Base-by-base conservation (phyloP, 2,888 invertebrate genomes). In the Stenchaetothrips biformis region DNA sequence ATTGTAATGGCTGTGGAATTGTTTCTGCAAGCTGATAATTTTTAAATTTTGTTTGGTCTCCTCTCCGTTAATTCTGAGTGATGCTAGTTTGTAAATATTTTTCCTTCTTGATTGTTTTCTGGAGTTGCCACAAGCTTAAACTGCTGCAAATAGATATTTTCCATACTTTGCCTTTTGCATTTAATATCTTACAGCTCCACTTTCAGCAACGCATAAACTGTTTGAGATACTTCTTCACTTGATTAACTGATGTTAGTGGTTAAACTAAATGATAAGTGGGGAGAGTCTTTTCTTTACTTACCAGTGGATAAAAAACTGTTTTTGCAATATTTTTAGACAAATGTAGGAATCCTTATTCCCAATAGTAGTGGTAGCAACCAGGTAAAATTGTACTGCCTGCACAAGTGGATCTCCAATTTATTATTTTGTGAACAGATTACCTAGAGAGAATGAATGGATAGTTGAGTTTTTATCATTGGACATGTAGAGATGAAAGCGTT, bases 1-100 rank as follows among this genome's bases (percentile, higher is more conserved):
- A 21, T 25, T 21, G 25, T 74, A 21, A 21, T 74, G 67, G 67
- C 67, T 74, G 67, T 74, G 67, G 67, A 74, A 74, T 74, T 74
- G 67, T 74, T 74, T 74, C 67, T 74, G 67, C 67, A 74, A 25
- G 67, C 67, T 25, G 21, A 74, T 9, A 25, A 25, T 9, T 74
- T 74, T 11, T 7, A 25, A 74, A 74, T 74, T 25, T 21, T 74
- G 25, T 74, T 74, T 59, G 0, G 59, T 59, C 59, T 13, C 18
- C 59, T 59, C 18, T 59, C 18, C 6, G 4, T 59, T 59, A 18
- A 59, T 59, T 53, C 18, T 2, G 11, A 59, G 16, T 9, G 18
- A 18, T 59, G 59, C 16, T 59, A 59, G 59, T 59, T 59, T 59
- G 59, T 59, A 18, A 18, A 59, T 37, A 37, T 37, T 37, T 37